These are phyloP conservation scores for Lacerta viridis DNA, from an alignment of 2,797 vertebrate species.

Conservation along the genomic window DNA sequence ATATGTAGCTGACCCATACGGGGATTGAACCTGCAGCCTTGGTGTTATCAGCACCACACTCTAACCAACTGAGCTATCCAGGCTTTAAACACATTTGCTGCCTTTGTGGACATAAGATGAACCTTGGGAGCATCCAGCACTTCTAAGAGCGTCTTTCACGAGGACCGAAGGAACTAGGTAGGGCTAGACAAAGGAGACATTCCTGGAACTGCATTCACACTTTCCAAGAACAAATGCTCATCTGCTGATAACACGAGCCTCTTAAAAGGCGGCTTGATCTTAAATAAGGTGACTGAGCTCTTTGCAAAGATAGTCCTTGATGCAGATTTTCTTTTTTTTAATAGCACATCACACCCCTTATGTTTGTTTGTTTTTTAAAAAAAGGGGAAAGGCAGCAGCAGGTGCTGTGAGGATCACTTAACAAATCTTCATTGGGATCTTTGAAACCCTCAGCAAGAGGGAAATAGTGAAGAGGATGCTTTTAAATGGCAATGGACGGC, in stretches of 20 bases:
- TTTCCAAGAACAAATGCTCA: background rate
- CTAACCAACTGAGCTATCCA: too few species aligned
- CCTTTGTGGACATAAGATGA: too few species aligned
- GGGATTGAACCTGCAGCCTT: too few species aligned
- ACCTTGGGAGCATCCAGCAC: too few species aligned
- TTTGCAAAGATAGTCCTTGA: background rate
- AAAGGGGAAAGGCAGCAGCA: background rate
- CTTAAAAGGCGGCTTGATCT: background rate
- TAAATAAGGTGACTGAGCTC: rapidly evolving
- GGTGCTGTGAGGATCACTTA: background rate
- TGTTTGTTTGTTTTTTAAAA: background rate
- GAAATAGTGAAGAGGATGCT: background rate
- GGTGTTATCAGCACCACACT: too few species aligned
- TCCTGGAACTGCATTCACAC: background rate
- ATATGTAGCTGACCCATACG: too few species aligned
- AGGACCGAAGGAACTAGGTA: too few species aligned
- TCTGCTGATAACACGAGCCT: background rate
- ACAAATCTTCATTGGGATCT: rapidly evolving
- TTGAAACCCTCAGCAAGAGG: background rate
- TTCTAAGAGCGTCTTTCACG: too few species aligned
- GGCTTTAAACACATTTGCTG: too few species aligned
- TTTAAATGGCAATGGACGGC: background rate
- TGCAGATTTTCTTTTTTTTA: background rate
- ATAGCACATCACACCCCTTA: background rate
- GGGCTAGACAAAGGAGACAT: too few species aligned